These are phyloP conservation scores for Panagrolaimus sp. DNA, from an alignment of 1,140 invertebrate genomes.

Conservation along the genomic window DNA sequence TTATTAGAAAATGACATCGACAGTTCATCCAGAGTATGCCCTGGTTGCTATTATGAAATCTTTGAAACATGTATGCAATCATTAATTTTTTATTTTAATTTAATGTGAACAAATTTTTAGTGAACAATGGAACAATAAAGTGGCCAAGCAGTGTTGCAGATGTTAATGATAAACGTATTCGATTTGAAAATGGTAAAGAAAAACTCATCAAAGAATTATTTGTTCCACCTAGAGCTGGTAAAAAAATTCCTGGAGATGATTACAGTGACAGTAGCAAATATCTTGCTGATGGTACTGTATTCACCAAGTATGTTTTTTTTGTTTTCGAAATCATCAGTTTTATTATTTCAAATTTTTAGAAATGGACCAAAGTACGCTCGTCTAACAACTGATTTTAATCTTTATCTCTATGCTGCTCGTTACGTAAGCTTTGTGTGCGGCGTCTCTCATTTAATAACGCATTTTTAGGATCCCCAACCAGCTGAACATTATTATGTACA, in stretches of 20 bases:
- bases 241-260: background rate
- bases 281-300: background rate
- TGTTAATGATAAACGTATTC: background rate
- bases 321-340: background rate
- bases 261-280: background rate
- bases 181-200: background rate
- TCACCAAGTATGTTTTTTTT: background rate
- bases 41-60: background rate
- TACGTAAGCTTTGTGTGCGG: background rate
- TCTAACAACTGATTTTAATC: background rate
- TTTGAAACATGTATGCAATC: background rate
- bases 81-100: background rate
- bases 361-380: background rate
- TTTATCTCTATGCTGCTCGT: constrained; percentile 12
- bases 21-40: background rate
- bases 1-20: background rate
- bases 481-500: background rate
- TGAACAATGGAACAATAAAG: background rate
- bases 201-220: background rate
- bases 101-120: background rate
- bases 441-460: no score
- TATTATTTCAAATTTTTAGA: background rate
- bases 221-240: background rate
- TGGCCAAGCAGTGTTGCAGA: background rate
- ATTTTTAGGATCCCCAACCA: background rate